Evolutionary conservation across 2,113 vertebrate species (phyloP), one percentile per base, ranked within the genome.

Genomic region (Toxotes jaculatrix): DNA sequence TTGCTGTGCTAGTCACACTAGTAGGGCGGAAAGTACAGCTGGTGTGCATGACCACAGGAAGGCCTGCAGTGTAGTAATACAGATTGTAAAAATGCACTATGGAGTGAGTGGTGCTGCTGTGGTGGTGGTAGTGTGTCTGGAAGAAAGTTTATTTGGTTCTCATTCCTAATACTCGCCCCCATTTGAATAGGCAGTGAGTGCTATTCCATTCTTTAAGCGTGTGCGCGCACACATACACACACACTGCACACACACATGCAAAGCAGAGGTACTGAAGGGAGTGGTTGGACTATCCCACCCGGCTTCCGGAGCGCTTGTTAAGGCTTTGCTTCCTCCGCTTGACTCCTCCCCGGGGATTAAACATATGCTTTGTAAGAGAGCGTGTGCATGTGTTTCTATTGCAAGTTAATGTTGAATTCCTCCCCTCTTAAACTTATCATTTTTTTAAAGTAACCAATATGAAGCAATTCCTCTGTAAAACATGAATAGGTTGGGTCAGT

Each of bases 261-360:
- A 82, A 89, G 76, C 91, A 91, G 91, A 92, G 88, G 84, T 82
- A 79, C 92, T 91, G 87, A 78, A 91, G 95, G 95, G 95, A 93
- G 94, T 93, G 94, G 94, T 84, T 90, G 82, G 92, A 93, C 91
- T 71, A 84, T 91, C 95, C 93, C 94, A 95, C 90, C 85, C 87
- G 69, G 90, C 93, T 93, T 95, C 94, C 93, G 92, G 91, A 85
- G 80, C 27, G 70, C 94, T 95, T 87, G 86, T 95, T 95, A 94
- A 95, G 94, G 95, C 59, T 85, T 73, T 92, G 81, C 91, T 95
- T 95, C 94, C 93, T 93, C 68, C 93, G 88, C 74, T 76, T 79
- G 69, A 72, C 91, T 88, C 93, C 94, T 93, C 93, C 94, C 92
- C 71, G 42, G 67, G 86, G 64, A 74, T 86, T 74, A 65, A 85